Conservation (phyloP, 2,113 vertebrate genomes). For the Upupa epops region DNA sequence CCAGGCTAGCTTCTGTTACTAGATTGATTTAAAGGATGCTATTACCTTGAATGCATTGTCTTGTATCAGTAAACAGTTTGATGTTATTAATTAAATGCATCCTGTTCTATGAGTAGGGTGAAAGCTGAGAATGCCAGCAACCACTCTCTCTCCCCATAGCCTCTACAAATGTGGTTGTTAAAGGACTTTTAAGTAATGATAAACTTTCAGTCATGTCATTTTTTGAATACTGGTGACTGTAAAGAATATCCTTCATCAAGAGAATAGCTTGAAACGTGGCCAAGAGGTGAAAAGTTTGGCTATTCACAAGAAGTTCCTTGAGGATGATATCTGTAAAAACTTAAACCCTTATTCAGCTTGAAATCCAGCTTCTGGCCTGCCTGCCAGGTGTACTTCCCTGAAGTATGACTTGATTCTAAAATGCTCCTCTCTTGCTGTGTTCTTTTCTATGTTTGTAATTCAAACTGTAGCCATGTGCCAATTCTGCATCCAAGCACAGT, state of each 20-base stretch:
- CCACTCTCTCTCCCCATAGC: background rate
- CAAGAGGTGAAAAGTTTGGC: background rate
- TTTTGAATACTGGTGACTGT: background rate
- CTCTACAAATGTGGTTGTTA: background rate
- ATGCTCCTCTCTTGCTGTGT: background rate
- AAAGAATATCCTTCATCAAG: background rate
- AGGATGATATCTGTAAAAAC: background rate
- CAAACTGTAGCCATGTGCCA: background rate
- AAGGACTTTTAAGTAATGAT: background rate
- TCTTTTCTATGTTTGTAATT: background rate
- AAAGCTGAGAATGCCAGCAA: background rate
- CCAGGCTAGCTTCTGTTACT: background rate
- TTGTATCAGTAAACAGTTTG: background rate
- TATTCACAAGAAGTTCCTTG: background rate
- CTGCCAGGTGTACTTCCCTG: background rate
- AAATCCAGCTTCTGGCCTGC: background rate
- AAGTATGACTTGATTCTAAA: background rate
- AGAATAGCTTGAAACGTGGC: background rate
- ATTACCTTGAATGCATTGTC: accelerated
- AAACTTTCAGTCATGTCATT: background rate
- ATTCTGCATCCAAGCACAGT: background rate
- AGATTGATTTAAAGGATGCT: background rate
- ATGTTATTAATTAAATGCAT: background rate
- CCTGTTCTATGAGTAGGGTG: background rate
- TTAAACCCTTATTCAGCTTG: background rate